Conservation (phyloP, 2,113 vertebrate genomes). For the Brachyhypopomus gauderio region DNA sequence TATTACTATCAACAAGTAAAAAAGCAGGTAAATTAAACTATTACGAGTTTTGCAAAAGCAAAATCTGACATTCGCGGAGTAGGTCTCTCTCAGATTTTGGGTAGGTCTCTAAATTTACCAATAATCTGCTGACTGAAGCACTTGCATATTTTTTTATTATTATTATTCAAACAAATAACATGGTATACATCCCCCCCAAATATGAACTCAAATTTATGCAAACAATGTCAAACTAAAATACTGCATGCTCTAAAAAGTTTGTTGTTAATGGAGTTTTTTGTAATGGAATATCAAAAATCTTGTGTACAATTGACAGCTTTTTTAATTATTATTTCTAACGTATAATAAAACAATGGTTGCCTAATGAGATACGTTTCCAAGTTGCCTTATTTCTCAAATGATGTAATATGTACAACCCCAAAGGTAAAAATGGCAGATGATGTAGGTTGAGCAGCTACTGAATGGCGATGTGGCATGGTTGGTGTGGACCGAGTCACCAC, state of each 20-base stretch:
- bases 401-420: conserved; percentile 45
- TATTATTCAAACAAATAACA: conserved; percentile 56
- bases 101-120: no score
- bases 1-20: no score
- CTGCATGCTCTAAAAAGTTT: conserved; percentile 56
- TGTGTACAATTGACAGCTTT: conserved; percentile 36
- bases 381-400: conserved; percentile 37
- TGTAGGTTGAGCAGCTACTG: not conserved
- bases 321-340: not conserved
- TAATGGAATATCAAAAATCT: conserved; percentile 51
- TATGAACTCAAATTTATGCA: conserved; percentile 53
- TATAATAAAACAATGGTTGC: not conserved
- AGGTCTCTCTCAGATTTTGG: no score
- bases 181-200: conserved; percentile 51
- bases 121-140: not conserved
- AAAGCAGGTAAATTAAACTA: no score
- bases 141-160: conserved; percentile 48
- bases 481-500: conserved; percentile 24
- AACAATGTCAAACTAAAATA: conserved; percentile 56
- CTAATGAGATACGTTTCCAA: conserved; percentile 35
- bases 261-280: conserved; percentile 36
- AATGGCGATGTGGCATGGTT: conserved; percentile 6
- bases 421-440: conserved; percentile 25
- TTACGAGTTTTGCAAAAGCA: no score
- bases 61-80: no score